Conservation (phyloP, 2,888 invertebrate species). For the Andrena minutula region DNA sequence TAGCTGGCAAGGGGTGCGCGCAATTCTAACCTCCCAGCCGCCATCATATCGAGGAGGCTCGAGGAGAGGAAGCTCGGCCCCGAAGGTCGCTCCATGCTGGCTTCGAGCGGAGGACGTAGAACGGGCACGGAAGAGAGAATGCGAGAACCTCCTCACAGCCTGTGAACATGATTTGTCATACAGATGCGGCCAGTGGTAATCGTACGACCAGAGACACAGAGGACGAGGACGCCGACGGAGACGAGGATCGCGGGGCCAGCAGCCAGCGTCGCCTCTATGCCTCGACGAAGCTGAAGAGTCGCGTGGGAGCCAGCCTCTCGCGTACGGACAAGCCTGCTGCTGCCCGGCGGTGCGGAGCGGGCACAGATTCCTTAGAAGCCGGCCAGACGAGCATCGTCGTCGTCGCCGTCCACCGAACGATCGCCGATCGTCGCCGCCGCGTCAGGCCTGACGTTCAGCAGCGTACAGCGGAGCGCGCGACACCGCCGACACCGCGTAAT, state of each 20-base stretch:
- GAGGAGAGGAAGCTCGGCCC: conserved; percentile 31
- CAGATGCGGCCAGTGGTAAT: conserved; percentile 79
- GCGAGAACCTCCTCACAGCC: conserved; percentile 78
- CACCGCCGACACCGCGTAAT: conserved; percentile 20
- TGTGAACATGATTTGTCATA: conserved; percentile 83
- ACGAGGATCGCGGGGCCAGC: conserved; percentile 53
- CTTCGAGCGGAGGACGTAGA: conserved; percentile 62
- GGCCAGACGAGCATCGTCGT: conserved; percentile 12
- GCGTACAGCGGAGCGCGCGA: conserved; percentile 26
- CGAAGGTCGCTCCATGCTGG: conserved; percentile 68
- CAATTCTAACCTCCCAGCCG: conserved; percentile 59
- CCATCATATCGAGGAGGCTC: conserved; percentile 49
- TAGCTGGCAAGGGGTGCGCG: conserved; percentile 43
- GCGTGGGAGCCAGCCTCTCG: conserved; percentile 45
- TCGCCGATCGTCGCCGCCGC: conserved; percentile 6
- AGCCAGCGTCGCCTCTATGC: conserved; percentile 48
- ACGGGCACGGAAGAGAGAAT: conserved; percentile 77
- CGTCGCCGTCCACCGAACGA: conserved; percentile 34
- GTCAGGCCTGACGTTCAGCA: conserved; percentile 4
- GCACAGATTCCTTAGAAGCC: conserved; percentile 19
- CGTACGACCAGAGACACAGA: conserved; percentile 78
- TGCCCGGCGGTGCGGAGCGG: conserved; percentile 13
- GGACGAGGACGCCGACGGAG: conserved; percentile 68
- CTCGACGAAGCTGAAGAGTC: conserved; percentile 46
- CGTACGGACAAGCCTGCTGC: conserved; percentile 40